phyloP scores from a whole-genome alignment of 2,888 invertebrate species.

The Heteropelma amictum region DNA sequence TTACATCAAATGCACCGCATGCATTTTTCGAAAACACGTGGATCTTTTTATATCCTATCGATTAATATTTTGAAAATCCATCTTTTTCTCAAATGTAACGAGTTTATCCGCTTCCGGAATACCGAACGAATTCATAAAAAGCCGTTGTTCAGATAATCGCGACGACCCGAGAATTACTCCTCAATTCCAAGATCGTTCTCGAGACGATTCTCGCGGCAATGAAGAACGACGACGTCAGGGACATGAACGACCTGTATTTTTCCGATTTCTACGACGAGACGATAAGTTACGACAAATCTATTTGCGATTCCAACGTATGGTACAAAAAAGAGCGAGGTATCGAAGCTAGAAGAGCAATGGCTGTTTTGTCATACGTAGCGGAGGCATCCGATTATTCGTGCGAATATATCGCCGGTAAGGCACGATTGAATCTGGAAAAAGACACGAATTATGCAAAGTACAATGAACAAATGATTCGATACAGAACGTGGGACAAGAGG shows the following conservation, averaged over 20 bases:
- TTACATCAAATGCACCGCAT: no score
- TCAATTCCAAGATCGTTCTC: constrained; percentile 69
- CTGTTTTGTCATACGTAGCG: constrained; percentile 67
- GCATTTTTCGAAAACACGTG: no score
- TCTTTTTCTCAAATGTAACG: no score
- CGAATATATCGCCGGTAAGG: constrained; percentile 71
- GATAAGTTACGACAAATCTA: constrained; percentile 63
- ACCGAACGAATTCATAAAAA: not conserved
- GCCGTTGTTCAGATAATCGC: constrained; percentile 65
- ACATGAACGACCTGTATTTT: constrained; percentile 75
- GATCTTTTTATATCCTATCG: no score
- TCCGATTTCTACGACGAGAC: constrained; percentile 69
- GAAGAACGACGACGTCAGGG: constrained; percentile 74
- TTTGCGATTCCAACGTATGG: constrained; percentile 71
- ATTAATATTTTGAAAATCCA: no score
- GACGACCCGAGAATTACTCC: constrained; percentile 69
- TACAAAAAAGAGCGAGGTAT: constrained; percentile 73
- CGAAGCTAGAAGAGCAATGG: constrained; percentile 72
- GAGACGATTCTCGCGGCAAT: constrained; percentile 71
- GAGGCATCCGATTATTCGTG: constrained; percentile 69
- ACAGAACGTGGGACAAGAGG: constrained; percentile 67
- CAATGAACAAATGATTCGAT: constrained; percentile 69
- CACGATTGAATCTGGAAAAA: constrained; percentile 56
- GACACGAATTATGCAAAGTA: constrained; percentile 66
- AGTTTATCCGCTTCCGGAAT: not conserved